A percentile compares a stretch with the other conserved stretches of the same genome.
phyloP scores from a whole-genome alignment of 2,888 invertebrate genomes.

The Cerastis leucographa region DNA sequence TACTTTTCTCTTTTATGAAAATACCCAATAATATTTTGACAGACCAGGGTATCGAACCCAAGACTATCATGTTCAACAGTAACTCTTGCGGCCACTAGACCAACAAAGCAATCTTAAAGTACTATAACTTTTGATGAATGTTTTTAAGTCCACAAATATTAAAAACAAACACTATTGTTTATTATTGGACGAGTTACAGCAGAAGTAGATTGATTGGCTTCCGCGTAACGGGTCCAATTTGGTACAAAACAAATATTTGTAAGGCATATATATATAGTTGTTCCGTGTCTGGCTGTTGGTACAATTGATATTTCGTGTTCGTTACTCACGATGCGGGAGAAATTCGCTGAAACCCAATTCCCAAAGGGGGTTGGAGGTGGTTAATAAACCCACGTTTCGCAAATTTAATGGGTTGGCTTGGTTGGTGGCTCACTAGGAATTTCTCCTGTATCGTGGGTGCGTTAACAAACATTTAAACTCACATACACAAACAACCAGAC shows the following conservation, averaged over 20 bases:
- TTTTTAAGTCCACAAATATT: not conserved
- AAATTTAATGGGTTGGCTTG: not conserved
- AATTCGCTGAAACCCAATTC: not conserved
- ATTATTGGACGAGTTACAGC: not conserved
- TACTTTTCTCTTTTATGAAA: not conserved
- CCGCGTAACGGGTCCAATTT: conserved; percentile 10
- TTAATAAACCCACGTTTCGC: not conserved
- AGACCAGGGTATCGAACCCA: not conserved
- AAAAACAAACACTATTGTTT: not conserved
- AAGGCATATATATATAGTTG: conserved; percentile 1
- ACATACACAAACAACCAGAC: too few species aligned
- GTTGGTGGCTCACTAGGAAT: too few species aligned
- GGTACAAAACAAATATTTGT: conserved; percentile 26
- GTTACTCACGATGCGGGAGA: not conserved
- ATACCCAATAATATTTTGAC: not conserved
- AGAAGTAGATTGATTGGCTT: conserved; percentile 21
- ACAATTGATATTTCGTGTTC: not conserved
- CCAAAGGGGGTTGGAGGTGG: not conserved
- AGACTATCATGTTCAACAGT: not conserved
- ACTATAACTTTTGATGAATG: too few species aligned
- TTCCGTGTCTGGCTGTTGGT: not conserved
- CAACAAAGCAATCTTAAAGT: not conserved
- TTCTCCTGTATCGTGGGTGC: too few species aligned
- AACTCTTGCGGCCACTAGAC: not conserved
- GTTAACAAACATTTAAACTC: too few species aligned